Evolutionary conservation across 2,113 vertebrate genomes (phyloP).

Genomic region (Physeter macrocephalus): DNA sequence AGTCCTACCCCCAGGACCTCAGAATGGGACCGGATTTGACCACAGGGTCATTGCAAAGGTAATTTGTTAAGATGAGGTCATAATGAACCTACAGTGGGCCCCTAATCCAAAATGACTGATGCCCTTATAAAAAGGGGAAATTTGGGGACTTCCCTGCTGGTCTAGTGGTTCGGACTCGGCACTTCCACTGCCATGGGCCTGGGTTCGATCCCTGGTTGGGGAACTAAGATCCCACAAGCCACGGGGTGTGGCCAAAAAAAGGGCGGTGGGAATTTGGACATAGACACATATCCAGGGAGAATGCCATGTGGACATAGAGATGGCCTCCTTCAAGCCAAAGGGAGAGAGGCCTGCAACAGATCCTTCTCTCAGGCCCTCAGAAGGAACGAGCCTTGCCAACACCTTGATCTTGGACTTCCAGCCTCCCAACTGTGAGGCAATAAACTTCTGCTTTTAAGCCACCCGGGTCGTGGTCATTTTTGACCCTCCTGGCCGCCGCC

Average conservation of each 20-base stretch:
- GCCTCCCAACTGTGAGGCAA: neutral
- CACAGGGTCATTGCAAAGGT: neutral
- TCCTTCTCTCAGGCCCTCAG: neutral
- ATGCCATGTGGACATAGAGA: neutral
- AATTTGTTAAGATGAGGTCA: neutral
- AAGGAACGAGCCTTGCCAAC: neutral
- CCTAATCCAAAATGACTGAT: neutral
- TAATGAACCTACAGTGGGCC: neutral
- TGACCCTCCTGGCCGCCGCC: neutral
- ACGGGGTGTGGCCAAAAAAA: neutral
- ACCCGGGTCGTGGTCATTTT: rapidly evolving
- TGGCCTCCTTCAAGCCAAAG: neutral
- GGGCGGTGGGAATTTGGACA: neutral
- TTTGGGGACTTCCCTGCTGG: too few species aligned
- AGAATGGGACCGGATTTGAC: neutral
- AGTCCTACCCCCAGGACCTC: neutral
- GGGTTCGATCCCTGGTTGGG: neutral
- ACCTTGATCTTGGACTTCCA: neutral
- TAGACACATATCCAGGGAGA: neutral
- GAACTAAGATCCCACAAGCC: neutral
- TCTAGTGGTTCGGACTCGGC: neutral
- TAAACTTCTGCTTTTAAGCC: neutral
- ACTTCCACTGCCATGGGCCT: neutral
- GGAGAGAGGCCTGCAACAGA: too few species aligned
- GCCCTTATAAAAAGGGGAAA: neutral